These are phyloP conservation scores for Acomys russatus DNA, from an alignment of 2,797 vertebrate species.

Conservation along the genomic window DNA sequence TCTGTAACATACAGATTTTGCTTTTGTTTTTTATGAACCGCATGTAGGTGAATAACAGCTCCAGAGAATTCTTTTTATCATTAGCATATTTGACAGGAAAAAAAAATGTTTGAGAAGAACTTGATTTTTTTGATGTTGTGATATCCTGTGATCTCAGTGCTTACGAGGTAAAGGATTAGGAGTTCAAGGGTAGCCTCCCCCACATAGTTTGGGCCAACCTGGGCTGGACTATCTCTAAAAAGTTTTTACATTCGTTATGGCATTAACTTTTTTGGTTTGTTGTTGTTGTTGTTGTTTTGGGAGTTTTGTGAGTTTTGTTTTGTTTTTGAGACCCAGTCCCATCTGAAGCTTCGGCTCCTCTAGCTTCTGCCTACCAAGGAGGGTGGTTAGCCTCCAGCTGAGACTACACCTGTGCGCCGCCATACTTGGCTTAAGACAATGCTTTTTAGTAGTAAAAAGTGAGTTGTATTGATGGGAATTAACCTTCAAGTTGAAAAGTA, in stretches of 20 bases:
- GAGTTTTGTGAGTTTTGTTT: not conserved
- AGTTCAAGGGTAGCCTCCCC: not conserved
- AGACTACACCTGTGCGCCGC: not conserved
- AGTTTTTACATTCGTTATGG: not conserved
- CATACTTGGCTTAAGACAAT: not conserved
- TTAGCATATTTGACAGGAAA: not conserved
- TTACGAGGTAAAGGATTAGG: not conserved
- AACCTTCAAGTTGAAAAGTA: conserved; percentile 25
- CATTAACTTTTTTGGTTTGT: not conserved
- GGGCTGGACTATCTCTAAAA: not conserved
- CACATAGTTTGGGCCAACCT: not conserved
- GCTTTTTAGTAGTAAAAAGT: not conserved
- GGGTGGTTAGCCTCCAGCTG: not conserved
- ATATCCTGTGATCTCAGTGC: not conserved
- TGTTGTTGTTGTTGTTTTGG: not conserved
- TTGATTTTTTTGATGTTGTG: not conserved
- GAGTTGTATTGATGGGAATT: not conserved
- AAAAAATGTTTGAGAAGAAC: not conserved
- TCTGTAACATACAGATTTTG: not conserved
- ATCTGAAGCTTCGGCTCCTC: not conserved
- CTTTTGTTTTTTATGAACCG: conserved; percentile 46
- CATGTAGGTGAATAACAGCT: conserved; percentile 44
- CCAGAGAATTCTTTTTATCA: not conserved
- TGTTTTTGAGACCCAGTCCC: not conserved
- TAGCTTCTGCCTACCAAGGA: not conserved